Conservation (phyloP, 2,888 invertebrate genomes). For the Mythimna impura region DNA sequence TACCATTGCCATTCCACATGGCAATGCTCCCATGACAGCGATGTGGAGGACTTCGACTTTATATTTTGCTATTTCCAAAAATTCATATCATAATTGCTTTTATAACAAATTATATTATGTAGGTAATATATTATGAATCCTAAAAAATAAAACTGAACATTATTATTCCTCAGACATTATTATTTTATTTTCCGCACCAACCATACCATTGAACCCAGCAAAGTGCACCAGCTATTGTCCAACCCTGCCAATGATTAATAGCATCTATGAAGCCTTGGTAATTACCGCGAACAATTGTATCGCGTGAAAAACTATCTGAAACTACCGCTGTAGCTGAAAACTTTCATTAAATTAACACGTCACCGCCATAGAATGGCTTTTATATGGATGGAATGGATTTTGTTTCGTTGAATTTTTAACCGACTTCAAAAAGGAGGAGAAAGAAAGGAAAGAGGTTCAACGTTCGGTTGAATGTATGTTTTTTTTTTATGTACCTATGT, state of each 20-base stretch:
- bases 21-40: too few relatives aligned
- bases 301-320: conserved; percentile 80
- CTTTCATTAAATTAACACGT: conserved; percentile 77
- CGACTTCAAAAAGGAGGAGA: too few relatives aligned
- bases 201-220: conserved; percentile 49
- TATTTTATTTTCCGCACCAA: conserved; percentile 13
- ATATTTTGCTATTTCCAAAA: too few relatives aligned
- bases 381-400: conserved; percentile 59
- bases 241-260: conserved; percentile 86
- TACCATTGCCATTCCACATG: too few relatives aligned
- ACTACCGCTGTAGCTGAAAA: conserved; percentile 67
- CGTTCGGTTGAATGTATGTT: too few relatives aligned
- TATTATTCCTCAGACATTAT: neutral
- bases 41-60: too few relatives aligned
- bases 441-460: too few relatives aligned
- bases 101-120: too few relatives aligned
- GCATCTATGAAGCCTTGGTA: conserved; percentile 84
- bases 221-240: conserved; percentile 77
- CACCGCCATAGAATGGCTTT: conserved; percentile 68
- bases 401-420: neutral
- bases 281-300: conserved; percentile 76
- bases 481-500: too few relatives aligned
- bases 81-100: too few relatives aligned
- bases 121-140: too few relatives aligned
- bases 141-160: neutral